Conservation (phyloP, 2,888 invertebrate species). For the Malthinus flaveolus region DNA sequence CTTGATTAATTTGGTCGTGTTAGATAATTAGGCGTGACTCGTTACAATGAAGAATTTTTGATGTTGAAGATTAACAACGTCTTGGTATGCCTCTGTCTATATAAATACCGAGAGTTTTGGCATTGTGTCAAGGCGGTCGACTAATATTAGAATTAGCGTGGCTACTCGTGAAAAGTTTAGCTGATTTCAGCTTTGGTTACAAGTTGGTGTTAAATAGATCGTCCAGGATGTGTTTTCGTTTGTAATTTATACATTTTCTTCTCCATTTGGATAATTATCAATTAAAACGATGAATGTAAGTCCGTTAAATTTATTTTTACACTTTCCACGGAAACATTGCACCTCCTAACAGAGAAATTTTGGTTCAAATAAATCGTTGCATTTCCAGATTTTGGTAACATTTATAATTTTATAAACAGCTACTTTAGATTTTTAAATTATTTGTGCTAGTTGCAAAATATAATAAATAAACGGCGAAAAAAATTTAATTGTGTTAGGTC, state of each 20-base stretch:
- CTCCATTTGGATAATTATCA: slow-evolving; percentile 6
- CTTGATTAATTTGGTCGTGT: neutral
- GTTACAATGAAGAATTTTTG: slow-evolving; percentile 1
- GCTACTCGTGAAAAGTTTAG: slow-evolving; percentile 32
- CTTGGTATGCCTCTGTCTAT: slow-evolving; percentile 28
- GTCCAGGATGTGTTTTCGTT: slow-evolving; percentile 15
- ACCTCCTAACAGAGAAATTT: no score
- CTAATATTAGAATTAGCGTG: slow-evolving; percentile 37
- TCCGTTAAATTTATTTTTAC: neutral
- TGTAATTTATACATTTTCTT: slow-evolving; percentile 11
- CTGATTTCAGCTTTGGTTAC: slow-evolving; percentile 31
- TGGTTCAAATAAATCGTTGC: no score
- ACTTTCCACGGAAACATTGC: neutral
- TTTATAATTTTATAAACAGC: no score
- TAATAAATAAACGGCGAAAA: neutral
- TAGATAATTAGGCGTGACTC: neutral
- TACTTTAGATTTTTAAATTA: no score
- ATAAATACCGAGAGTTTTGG: slow-evolving; percentile 38
- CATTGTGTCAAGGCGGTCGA: slow-evolving; percentile 36
- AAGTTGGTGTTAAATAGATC: slow-evolving; percentile 25
- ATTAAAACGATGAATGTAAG: slow-evolving; percentile 20
- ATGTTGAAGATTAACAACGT: slow-evolving; percentile 17
- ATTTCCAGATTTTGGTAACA: no score
- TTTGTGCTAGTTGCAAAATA: no score
- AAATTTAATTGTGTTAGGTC: slow-evolving; percentile 2